These are phyloP conservation scores for Aurelia sp. DNA, from an alignment of 30 jellyfish, hydroid and myxozoan genomes.

Conservation along the genomic window DNA sequence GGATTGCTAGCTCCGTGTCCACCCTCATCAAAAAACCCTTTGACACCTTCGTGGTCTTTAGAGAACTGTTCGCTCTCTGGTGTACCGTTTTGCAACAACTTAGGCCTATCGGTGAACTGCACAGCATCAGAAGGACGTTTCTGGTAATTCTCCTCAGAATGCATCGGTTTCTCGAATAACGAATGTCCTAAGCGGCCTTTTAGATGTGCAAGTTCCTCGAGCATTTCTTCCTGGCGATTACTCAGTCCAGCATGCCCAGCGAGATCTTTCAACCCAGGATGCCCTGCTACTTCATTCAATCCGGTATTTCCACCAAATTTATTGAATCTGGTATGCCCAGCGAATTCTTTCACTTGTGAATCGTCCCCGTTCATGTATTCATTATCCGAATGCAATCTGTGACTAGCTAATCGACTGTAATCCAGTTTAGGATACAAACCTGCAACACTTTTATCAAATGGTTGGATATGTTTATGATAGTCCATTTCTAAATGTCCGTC, in stretches of 20 bases:
- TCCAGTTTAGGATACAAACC: neutral
- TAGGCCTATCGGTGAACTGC: conserved; percentile 30
- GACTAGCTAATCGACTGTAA: neutral
- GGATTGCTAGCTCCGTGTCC: neutral
- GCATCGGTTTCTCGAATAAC: conserved; percentile 7
- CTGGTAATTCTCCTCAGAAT: conserved; percentile 22
- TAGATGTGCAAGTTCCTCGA: conserved; percentile 24
- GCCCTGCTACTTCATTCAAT: conserved; percentile 3
- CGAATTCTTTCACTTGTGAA: conserved; percentile 5
- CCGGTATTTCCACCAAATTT: neutral
- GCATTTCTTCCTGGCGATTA: conserved; percentile 14
- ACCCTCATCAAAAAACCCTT: neutral
- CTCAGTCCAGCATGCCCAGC: conserved; percentile 7
- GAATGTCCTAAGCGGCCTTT: conserved; percentile 11
- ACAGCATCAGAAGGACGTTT: conserved; percentile 38
- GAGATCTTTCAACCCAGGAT: neutral
- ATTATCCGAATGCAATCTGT: neutral
- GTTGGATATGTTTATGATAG: neutral
- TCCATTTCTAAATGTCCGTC: conserved; percentile 3
- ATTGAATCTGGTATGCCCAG: conserved; percentile 8
- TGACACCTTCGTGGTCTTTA: conserved; percentile 15
- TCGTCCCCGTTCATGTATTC: neutral
- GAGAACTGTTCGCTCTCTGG: neutral
- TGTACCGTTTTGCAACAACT: neutral
- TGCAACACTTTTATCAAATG: conserved; percentile 26